Base-by-base conservation (phyloP, 2,888 invertebrate genomes). In the Ormyrus nitidulus region DNA sequence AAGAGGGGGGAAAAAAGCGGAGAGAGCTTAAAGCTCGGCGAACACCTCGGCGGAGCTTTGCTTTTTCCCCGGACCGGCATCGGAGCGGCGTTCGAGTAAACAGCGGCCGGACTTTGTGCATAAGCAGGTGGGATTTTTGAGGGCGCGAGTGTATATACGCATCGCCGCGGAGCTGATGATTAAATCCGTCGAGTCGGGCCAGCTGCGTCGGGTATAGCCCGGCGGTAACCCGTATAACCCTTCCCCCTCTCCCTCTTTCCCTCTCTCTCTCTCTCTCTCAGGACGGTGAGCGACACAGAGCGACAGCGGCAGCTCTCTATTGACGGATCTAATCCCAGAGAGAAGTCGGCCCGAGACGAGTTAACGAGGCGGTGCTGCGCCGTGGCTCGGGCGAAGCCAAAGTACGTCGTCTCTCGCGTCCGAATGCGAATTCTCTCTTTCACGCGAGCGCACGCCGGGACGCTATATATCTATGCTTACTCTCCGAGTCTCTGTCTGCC, bases 141-240 rank as follows among this genome's bases (percentile, higher is more conserved):
- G n/a, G 11, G 0, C 58, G 11, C 5, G 4, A 6, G n/a, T 0
- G 56, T 19, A 10, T 65, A 13, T 75, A 78, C 82, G 58, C 70
- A 71, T 53, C 66, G 51, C 53, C 61, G 66, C 59, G 46, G 48
- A 68, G 75, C 70, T 78, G 76, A 73, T 69, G 74, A 79, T 70
- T 78, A 77, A 66, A 77, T 56, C 82, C 72, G 77, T 62, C 58
- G 78, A 80, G 77, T 62, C 58, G 78, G 78, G 69, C 77, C 69
- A 61, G 66, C n/a, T 34, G 34, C 34, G 34, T 34, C 48, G 66
- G 46, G 51, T 49, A 13, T 49, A 13, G 64, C 48, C 48, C 2
- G 7, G 13, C 64, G 44, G 34, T 6, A 34, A 4, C 62, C 46
- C 44, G 34, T 0, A 34, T 51, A 71, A 53, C 62, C 62, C n/a